phyloP scores from a whole-genome alignment of 2,797 vertebrate genomes.

The Fistularia tabacaria region DNA sequence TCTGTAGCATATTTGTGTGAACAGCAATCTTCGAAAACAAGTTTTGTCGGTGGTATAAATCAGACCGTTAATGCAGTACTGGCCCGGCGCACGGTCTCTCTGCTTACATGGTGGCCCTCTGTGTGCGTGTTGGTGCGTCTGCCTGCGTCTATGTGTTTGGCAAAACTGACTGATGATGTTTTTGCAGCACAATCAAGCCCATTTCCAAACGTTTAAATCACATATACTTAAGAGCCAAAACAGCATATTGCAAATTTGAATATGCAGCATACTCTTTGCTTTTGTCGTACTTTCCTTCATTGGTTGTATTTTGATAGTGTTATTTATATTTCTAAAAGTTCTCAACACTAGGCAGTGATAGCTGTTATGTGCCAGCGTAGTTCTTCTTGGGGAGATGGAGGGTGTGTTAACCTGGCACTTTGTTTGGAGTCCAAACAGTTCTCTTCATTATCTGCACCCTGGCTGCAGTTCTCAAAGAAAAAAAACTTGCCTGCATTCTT shows the following conservation, averaged over 20 bases:
- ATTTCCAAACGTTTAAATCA: conserved; percentile 73
- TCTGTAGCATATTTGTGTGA: conserved; percentile 70
- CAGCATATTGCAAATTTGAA: conserved; percentile 53
- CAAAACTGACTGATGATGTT: conserved; percentile 64
- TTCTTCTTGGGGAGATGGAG: conserved; percentile 25
- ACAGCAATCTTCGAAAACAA: conserved; percentile 73
- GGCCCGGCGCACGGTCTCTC: conserved; percentile 58
- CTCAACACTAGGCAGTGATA: conserved; percentile 18
- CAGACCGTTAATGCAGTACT: conserved; percentile 66
- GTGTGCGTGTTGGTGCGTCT: conserved; percentile 48
- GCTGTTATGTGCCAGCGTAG: conserved; percentile 30
- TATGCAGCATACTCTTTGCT: conserved; percentile 46
- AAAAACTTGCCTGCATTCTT: conserved; percentile 14
- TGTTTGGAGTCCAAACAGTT: conserved; percentile 40
- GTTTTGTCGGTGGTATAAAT: conserved; percentile 74
- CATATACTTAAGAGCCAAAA: conserved; percentile 44
- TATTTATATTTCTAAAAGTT: conserved; percentile 48
- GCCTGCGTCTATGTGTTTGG: conserved; percentile 55
- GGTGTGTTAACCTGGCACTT: conserved; percentile 44
- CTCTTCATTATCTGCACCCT: conserved; percentile 34
- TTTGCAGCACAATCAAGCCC: conserved; percentile 69
- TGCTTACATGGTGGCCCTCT: conserved; percentile 69
- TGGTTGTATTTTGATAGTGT: conserved; percentile 48
- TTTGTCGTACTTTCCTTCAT: conserved; percentile 31
- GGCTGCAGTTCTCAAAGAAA: conserved; percentile 31